Percentiles rank a stretch among this genome's conserved stretches.
phyloP scores from a whole-genome alignment of 2,797 vertebrate genomes.

The Anabacerthia variegaticeps region DNA sequence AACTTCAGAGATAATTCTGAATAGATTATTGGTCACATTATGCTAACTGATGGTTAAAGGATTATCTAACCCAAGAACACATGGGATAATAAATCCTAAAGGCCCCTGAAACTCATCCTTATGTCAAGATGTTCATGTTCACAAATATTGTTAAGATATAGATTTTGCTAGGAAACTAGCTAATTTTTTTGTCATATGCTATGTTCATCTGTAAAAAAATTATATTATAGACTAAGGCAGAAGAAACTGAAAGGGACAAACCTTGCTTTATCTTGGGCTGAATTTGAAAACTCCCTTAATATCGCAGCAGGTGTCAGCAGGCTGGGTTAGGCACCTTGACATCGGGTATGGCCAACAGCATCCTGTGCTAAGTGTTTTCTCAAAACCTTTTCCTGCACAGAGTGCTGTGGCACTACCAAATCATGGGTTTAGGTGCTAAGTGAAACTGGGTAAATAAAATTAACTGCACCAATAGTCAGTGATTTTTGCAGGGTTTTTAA shows the following conservation, averaged over 20 bases:
- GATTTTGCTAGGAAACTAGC: background rate
- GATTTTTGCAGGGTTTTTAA: background rate
- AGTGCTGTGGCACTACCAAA: background rate
- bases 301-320: background rate
- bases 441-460: background rate
- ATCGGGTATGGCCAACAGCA: rapidly evolving
- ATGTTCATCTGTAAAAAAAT: background rate
- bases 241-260: background rate
- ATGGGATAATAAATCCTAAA: background rate
- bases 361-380: background rate
- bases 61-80: background rate
- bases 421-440: background rate
- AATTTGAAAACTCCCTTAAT: background rate
- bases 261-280: background rate
- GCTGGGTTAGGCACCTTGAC: background rate
- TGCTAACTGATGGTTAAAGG: background rate
- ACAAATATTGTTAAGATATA: background rate
- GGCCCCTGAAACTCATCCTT: background rate
- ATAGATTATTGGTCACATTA: background rate
- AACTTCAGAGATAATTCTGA: background rate
- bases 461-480: background rate
- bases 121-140: background rate
- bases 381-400: background rate
- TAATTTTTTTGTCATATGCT: background rate
- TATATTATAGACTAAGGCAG: background rate